Evolutionary conservation across 2,113 vertebrate genomes (phyloP).

Genomic region (Grammomys surdaster): DNA sequence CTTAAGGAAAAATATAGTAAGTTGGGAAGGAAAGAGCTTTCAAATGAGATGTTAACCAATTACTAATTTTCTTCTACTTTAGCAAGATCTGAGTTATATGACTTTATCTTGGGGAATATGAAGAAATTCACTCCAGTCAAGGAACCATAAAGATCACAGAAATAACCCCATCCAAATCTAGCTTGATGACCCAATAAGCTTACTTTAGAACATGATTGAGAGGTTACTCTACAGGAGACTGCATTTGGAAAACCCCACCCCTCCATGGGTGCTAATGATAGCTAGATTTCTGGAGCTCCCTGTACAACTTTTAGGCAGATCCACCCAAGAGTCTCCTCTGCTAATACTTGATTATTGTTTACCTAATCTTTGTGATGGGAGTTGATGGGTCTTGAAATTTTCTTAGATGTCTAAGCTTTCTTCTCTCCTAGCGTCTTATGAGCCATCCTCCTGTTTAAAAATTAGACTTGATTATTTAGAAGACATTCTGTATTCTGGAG

Average conservation of each 20-base stretch:
- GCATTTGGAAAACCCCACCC: background rate
- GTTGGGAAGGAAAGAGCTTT: background rate
- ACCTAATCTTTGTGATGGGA: background rate
- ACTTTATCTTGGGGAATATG: background rate
- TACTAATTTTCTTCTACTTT: slow-evolving; percentile 26
- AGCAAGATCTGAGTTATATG: background rate
- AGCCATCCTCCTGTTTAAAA: background rate
- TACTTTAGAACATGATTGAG: too few relatives aligned
- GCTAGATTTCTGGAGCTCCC: background rate
- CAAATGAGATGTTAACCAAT: slow-evolving; percentile 8
- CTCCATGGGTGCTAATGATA: too few relatives aligned
- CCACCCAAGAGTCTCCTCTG: background rate
- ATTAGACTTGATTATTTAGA: slow-evolving; percentile 10
- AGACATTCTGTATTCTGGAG: background rate
- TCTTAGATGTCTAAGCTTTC: background rate
- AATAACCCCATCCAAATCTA: background rate
- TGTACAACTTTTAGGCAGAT: background rate
- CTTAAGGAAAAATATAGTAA: background rate
- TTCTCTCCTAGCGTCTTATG: background rate
- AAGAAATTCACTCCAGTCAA: background rate
- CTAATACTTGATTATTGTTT: background rate
- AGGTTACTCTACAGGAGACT: background rate
- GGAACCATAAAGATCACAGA: background rate
- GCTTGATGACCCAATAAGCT: background rate
- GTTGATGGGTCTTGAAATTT: background rate